A percentile compares a stretch with the other conserved stretches of the same genome.
These are phyloP conservation scores for Dendrocincla tyrannina DNA, from an alignment of 2,797 vertebrate species.

Conservation along the genomic window DNA sequence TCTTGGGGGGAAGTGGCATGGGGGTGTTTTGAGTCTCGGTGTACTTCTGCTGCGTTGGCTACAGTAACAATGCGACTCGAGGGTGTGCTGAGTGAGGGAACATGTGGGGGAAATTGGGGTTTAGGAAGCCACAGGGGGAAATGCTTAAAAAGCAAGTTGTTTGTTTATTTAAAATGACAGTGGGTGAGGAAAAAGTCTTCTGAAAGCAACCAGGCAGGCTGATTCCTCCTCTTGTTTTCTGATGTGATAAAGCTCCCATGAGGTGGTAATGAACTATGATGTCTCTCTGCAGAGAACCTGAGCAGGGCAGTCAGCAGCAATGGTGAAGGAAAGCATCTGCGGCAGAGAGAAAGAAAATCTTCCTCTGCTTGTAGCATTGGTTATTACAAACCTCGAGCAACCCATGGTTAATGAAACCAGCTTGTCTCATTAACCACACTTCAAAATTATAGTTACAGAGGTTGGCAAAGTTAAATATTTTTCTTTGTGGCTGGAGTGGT, in stretches of 20 bases:
- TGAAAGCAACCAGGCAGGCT: background rate
- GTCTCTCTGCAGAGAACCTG: background rate
- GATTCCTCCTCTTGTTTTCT: background rate
- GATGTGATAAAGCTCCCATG: background rate
- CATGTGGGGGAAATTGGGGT: background rate
- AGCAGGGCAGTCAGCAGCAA: background rate
- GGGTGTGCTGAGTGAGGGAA: background rate
- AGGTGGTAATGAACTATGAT: fast-evolving
- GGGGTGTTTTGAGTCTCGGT: fast-evolving
- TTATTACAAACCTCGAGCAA: constrained; percentile 4
- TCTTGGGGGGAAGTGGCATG: background rate
- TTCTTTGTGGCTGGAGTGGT: constrained; percentile 1
- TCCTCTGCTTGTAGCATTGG: background rate
- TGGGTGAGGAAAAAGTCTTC: background rate
- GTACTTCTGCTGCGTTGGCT: background rate
- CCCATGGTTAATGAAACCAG: background rate
- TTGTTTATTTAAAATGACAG: background rate
- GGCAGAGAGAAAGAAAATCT: background rate
- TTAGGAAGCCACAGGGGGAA: background rate
- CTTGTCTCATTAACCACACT: constrained; percentile 6
- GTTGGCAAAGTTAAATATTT: constrained; percentile 36
- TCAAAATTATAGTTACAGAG: constrained; percentile 34
- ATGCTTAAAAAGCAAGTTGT: background rate
- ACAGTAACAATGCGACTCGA: fast-evolving
- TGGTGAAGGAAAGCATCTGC: background rate